Base-by-base conservation (phyloP, 2,888 invertebrate species). In the Epiblema foenella region DNA sequence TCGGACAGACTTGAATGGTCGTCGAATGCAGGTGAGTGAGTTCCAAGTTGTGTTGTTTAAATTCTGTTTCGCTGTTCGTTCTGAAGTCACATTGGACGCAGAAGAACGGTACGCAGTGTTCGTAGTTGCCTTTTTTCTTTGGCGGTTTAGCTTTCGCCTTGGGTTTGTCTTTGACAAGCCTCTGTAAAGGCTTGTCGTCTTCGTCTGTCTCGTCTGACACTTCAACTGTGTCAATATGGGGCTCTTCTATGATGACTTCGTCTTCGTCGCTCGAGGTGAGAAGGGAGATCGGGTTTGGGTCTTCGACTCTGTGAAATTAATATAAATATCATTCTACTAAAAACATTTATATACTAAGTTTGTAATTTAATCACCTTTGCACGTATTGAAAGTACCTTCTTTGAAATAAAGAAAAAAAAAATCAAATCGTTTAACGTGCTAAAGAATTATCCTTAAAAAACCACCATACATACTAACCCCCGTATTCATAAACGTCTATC, bases 191-290 rank as follows among this genome's bases (percentile, higher is more conserved):
- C 37, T 84, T 62, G 77, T 93, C 91, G 67, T 93, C 93, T 3
- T 92, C 92, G 76, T 91, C 90, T 0, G 89, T 89, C 2, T 86
- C 91, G 74, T 89, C 89, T 0, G 91, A 88, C 0, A 93, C 90
- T 7, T 89, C 90, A 0, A 93, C 88, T 0, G 86, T 87, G 76
- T 93, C 93, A 2, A 92, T 89, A 66, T 89, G 79, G 0, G 92
- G 93, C 1, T 93, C 93, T 12, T 92, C 79, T 0, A 93, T 69
- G 0, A 93, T 91, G 0, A 92, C 92, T 66, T 93, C 93, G 39
- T 89, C 89, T 2, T 92, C 92, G 60, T 93, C 93, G 74, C 89
- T 89, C 0, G 93, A 93, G 0, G 93, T 92, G 0, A 93, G 75
- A 0, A 93, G 79, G 51, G 90, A 90, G 17, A 93, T 90, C 0